These are phyloP conservation scores for Gorsachius magnificus DNA, from an alignment of 2,797 vertebrate species.

Conservation along the genomic window DNA sequence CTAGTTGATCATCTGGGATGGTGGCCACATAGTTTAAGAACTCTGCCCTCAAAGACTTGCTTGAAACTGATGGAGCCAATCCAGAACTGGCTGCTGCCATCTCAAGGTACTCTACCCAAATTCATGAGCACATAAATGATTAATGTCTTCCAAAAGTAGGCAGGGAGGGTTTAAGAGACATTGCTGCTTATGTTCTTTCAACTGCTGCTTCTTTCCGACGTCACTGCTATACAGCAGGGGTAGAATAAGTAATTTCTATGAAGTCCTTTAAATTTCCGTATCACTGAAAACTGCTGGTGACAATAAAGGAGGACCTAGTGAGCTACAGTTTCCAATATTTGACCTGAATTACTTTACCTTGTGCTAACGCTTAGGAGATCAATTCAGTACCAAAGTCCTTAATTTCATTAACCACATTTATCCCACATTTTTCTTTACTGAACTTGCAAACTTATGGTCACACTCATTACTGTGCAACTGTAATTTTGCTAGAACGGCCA, in stretches of 20 bases:
- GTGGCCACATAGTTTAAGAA: background rate
- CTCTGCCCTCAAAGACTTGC: background rate
- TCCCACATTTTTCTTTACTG: background rate
- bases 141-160: background rate
- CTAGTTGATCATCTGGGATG: background rate
- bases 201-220: background rate
- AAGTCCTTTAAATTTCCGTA: background rate
- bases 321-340: background rate
- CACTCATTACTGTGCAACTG: rapidly evolving
- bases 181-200: background rate
- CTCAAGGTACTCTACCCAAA: rapidly evolving
- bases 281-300: background rate
- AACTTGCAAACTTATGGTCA: background rate
- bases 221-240: background rate
- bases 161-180: background rate
- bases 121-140: background rate
- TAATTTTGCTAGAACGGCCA: background rate
- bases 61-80: background rate
- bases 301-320: background rate
- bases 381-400: background rate
- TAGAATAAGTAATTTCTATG: background rate
- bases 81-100: background rate
- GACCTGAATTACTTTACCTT: background rate
- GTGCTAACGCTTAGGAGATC: background rate
- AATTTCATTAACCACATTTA: background rate